These are phyloP conservation scores for Palythoa grandis DNA, from an alignment of 92 coral and sea anemone genomes.

Conservation along the genomic window DNA sequence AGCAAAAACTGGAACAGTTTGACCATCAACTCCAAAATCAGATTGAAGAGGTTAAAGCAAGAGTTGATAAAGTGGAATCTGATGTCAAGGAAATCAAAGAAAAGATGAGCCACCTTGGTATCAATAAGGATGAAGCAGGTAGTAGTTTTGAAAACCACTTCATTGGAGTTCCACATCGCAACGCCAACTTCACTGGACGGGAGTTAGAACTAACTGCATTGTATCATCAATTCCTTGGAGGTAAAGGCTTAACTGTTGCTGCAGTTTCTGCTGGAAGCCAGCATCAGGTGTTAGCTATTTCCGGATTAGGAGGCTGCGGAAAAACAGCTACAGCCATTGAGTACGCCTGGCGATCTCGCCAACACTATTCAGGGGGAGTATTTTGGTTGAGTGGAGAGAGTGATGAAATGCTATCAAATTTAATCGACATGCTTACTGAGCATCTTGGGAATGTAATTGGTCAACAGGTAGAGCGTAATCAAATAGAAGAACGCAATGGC, in stretches of 20 bases:
- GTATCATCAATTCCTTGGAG: not conserved
- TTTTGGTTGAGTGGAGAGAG: conserved; percentile 66
- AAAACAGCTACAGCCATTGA: conserved; percentile 64
- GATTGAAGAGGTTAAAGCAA: no score
- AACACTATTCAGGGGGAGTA: conserved; percentile 53
- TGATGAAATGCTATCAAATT: conserved; percentile 33
- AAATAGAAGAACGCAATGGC: not conserved
- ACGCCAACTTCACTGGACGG: conserved; percentile 30
- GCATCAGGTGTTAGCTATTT: conserved; percentile 32
- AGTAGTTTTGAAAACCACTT: not conserved
- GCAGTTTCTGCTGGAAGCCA: not conserved
- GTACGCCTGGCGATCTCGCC: conserved; percentile 43
- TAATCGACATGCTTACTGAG: not conserved
- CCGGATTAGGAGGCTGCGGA: conserved; percentile 66
- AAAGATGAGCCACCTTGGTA: not conserved
- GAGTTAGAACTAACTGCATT: conserved; percentile 1
- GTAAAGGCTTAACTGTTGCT: not conserved
- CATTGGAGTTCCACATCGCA: conserved; percentile 30
- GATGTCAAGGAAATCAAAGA: not conserved
- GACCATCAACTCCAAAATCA: no score
- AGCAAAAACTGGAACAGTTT: not conserved
- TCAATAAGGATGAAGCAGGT: not conserved
- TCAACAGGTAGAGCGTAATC: not conserved
- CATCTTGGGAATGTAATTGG: not conserved
- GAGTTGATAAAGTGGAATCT: not conserved